Base-by-base conservation (phyloP, 2,797 vertebrate genomes). In the Myotis vivesi region DNA sequence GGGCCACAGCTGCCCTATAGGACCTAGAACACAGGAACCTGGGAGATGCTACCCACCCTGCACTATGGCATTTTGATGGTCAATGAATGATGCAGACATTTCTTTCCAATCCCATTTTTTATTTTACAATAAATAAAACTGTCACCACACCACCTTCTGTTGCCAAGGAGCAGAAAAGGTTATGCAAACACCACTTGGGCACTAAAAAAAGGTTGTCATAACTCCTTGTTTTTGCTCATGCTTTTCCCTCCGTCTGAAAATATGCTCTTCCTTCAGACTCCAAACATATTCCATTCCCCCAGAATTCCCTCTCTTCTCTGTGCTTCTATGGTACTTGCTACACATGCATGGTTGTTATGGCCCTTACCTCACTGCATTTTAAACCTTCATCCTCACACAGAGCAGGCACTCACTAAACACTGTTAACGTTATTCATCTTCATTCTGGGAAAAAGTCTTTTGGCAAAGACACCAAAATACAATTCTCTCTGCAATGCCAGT, bases 391-490 rank as follows among this genome's bases (percentile, higher is more conserved):
- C 83, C 77, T 75, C 92, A 79, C 41, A 59, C 28, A 62, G 0
- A 75, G 69, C 51, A 88, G 57, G 49, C 33, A 80, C 46, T 84
- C n/a, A 87, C 72, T 79, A 81, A 62, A 55, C 44, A 91, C n/a
- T 85, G 73, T 28, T 73, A 92, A 55, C n/a, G 23, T 59, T 77
- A 92, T 7, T 90, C 72, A 75, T 71, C 81, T 94, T 90, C 77
- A 89, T 96, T 82, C 87, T 96, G 92, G 85, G 94, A 95, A 93
- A 95, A 90, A 91, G 51, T 68, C 69, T 91, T 88, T 81, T 95
- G 91, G 96, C 93, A 94, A 96, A 94, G 91, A 83, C 23, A 87
- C 38, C 28, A 91, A 94, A 91, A 94, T 59, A 83, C 8, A 92
- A 83, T 95, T 93, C 80, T 92, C 95, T 89, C 89, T 68, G 71